Evolutionary conservation across 2,888 invertebrate genomes (phyloP).

Genomic region (Embidobia sp.): DNA sequence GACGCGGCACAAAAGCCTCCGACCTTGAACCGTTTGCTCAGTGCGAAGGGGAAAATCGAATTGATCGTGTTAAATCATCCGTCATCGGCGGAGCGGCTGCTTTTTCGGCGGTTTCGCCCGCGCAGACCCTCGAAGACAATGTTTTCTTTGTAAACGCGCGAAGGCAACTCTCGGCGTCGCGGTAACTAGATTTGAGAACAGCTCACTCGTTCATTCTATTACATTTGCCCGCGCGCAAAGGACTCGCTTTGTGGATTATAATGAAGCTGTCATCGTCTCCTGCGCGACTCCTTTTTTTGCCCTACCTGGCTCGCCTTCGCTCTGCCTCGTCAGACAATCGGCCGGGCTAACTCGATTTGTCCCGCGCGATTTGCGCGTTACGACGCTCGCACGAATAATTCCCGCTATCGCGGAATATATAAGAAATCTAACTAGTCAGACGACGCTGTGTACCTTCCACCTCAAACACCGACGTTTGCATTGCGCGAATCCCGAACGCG

Average conservation of each 20-base stretch:
- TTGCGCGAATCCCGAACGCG: too few species aligned
- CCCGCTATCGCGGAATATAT: constrained; percentile 35
- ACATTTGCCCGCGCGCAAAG: constrained; percentile 54
- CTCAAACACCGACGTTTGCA: too few species aligned
- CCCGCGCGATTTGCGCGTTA: constrained; percentile 60
- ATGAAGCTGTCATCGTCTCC: constrained; percentile 62
- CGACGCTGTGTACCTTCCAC: constrained; percentile 19
- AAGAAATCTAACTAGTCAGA: constrained; percentile 43
- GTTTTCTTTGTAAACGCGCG: constrained; percentile 53
- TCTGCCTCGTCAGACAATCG: constrained; percentile 64
- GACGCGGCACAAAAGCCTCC: too few species aligned
- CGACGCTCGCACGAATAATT: constrained; percentile 68
- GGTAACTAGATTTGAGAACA: constrained; percentile 62
- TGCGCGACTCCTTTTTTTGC: not conserved
- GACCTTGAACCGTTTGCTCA: constrained; percentile 17
- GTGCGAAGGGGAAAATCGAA: not conserved
- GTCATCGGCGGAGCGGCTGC: not conserved
- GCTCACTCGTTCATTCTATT: constrained; percentile 56
- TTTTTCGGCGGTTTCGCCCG: constrained; percentile 20
- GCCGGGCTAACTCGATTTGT: constrained; percentile 66
- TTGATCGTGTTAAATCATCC: constrained; percentile 24
- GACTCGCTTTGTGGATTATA: constrained; percentile 63
- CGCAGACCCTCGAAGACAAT: constrained; percentile 29
- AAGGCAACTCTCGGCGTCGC: constrained; percentile 34
- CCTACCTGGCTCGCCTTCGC: constrained; percentile 50